phyloP scores from a whole-genome alignment of 2,113 vertebrate species.

The Cephalopholis sonnerati region DNA sequence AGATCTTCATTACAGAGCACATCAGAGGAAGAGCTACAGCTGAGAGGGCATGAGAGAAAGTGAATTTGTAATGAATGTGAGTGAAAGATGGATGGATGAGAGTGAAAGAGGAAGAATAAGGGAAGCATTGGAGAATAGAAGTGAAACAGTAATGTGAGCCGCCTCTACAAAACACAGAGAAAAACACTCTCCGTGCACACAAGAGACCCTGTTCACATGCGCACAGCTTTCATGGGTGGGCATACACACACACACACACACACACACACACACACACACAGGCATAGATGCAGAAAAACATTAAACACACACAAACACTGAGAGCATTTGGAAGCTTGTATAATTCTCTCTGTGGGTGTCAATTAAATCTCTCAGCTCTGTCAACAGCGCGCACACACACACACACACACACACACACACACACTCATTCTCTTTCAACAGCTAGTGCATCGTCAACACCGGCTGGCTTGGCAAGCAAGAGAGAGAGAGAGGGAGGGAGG shows the following conservation, averaged over 20 bases:
- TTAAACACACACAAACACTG: constrained; percentile 13
- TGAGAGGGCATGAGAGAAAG: neutral
- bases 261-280: constrained; percentile 15
- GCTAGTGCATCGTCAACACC: constrained; percentile 71
- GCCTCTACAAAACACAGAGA: constrained; percentile 29
- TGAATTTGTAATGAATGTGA: constrained; percentile 1
- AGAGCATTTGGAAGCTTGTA: constrained; percentile 74
- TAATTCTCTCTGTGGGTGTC: constrained; percentile 80
- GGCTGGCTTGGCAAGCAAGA: constrained; percentile 65
- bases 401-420: constrained; percentile 39
- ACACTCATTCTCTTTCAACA: constrained; percentile 55
- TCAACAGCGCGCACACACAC: constrained; percentile 61
- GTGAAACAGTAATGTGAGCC: constrained; percentile 7
- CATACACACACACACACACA: constrained; percentile 23
- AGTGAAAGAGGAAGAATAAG: neutral
- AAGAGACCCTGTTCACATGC: constrained; percentile 39
- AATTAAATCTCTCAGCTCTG: constrained; percentile 77
- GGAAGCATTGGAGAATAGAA: neutral
- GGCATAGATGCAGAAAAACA: constrained; percentile 26
- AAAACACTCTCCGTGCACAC: constrained; percentile 8
- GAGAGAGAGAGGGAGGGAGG: constrained; percentile 14
- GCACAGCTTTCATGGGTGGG: constrained; percentile 27
- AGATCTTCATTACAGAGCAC: constrained; percentile 18
- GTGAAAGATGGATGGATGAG: neutral
- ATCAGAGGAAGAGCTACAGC: constrained; percentile 6